These are phyloP conservation scores for Poecilobothrus nobilitatus DNA, from an alignment of 2,888 invertebrate species.

Conservation along the genomic window DNA sequence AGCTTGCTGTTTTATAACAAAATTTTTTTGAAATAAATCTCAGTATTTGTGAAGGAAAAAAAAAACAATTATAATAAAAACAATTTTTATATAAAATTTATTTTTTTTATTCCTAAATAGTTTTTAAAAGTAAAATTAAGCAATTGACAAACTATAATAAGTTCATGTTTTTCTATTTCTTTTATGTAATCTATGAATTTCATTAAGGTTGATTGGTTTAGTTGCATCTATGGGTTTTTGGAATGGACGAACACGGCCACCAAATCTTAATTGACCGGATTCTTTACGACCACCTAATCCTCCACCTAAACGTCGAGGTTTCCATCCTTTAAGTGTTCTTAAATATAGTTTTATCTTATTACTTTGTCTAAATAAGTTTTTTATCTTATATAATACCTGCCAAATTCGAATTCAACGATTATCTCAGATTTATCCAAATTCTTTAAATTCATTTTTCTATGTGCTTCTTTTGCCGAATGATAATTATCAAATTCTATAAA, in stretches of 20 bases:
- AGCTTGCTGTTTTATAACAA: no score
- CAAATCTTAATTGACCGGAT: constrained; percentile 81
- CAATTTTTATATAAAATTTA: constrained; percentile 3
- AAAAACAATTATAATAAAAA: not conserved
- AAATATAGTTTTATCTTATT: constrained; percentile 7
- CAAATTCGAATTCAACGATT: constrained; percentile 70
- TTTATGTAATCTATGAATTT: constrained; percentile 1
- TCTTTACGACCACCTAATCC: constrained; percentile 80
- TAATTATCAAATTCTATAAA: constrained; percentile 71
- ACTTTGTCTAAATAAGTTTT: not conserved
- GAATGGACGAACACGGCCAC: constrained; percentile 71
- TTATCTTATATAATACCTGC: constrained; percentile 41
- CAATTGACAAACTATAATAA: not conserved
- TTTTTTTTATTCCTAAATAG: not conserved
- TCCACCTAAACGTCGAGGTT: constrained; percentile 75
- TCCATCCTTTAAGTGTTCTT: constrained; percentile 61
- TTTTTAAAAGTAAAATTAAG: not conserved
- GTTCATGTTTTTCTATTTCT: not conserved
- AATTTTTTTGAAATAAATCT: no score
- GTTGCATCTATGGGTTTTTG: constrained; percentile 50
- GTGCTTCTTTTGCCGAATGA: constrained; percentile 54
- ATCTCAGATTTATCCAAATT: constrained; percentile 60
- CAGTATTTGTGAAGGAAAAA: no score
- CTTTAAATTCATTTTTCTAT: constrained; percentile 51
- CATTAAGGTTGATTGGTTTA: not conserved